A percentile compares a stretch with the other conserved stretches of the same genome.
phyloP scores from a whole-genome alignment of 2,888 invertebrate genomes.

The Idaea dimidiata region DNA sequence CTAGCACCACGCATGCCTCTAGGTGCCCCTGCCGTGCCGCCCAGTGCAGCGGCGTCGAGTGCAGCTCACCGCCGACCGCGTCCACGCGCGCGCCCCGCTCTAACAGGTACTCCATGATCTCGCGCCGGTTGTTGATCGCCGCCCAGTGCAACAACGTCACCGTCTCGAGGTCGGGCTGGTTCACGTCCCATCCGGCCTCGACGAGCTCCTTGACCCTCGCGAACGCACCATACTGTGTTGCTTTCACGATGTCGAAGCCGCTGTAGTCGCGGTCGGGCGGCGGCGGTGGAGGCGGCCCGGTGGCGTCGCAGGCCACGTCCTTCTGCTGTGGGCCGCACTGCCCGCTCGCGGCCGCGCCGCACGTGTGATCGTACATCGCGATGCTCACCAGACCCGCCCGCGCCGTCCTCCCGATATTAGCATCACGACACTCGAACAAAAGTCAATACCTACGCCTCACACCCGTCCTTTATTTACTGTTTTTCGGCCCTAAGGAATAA shows the following conservation, averaged over 20 bases:
- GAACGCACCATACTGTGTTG: slow-evolving; percentile 97
- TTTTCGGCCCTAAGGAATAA: no score
- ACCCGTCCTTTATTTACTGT: no score
- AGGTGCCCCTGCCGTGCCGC: slow-evolving; percentile 96
- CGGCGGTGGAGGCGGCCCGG: slow-evolving; percentile 82
- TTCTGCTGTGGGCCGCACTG: slow-evolving; percentile 85
- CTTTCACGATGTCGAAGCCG: slow-evolving; percentile 95
- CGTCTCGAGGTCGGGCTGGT: slow-evolving; percentile 96
- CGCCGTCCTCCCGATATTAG: no score
- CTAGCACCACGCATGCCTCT: slow-evolving; percentile 87
- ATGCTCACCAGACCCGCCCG: no score
- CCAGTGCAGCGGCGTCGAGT: slow-evolving; percentile 99
- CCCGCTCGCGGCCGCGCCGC: slow-evolving; percentile 84
- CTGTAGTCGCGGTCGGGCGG: slow-evolving; percentile 85
- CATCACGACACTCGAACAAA: no score
- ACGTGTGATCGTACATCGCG: slow-evolving; percentile 85
- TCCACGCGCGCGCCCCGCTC: slow-evolving; percentile 90
- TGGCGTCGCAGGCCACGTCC: slow-evolving; percentile 82
- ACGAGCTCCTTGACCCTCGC: slow-evolving; percentile 91
- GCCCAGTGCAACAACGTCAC: slow-evolving; percentile 99
- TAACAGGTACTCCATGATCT: slow-evolving; percentile 94
- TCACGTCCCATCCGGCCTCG: slow-evolving; percentile 96
- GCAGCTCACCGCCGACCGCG: slow-evolving; percentile 96
- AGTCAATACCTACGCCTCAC: no score
- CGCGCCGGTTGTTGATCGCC: slow-evolving; percentile 97